A percentile compares a stretch with the other conserved stretches of the same genome.
These are phyloP conservation scores for Acanthosepion pharaonis DNA, from an alignment of 2,888 invertebrate genomes.

Conservation along the genomic window DNA sequence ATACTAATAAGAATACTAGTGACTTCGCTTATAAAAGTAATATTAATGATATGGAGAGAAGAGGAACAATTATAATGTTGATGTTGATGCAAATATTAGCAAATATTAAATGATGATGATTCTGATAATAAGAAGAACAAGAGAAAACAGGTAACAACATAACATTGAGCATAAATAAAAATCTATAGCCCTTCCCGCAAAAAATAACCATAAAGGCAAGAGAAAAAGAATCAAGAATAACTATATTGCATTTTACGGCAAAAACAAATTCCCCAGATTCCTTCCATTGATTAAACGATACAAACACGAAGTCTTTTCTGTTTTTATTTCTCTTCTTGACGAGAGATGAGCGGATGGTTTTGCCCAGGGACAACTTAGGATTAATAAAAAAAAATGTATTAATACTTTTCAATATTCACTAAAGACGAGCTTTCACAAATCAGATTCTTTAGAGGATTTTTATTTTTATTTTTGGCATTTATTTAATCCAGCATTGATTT, in stretches of 20 bases:
- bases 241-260: not conserved
- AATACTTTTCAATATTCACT: not conserved
- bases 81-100: too few species aligned
- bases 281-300: not conserved
- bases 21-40: too few species aligned
- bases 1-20: too few species aligned
- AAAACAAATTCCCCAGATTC: not conserved
- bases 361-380: not conserved
- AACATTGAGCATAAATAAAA: too few species aligned
- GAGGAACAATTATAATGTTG: too few species aligned
- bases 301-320: not conserved
- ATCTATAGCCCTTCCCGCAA: too few species aligned
- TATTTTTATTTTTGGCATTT: not conserved
- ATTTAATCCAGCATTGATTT: not conserved
- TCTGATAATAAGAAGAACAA: too few species aligned
- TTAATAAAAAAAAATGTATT: not conserved
- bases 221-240: not conserved
- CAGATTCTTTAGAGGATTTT: not conserved
- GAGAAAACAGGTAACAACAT: too few species aligned
- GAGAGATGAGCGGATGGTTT: not conserved
- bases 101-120: too few species aligned
- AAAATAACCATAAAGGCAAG: not conserved
- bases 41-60: too few species aligned
- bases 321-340: not conserved
- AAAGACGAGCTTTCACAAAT: constrained; percentile 2